Base-by-base conservation (phyloP, 2,888 invertebrate genomes). In the Nebria brevicollis region DNA sequence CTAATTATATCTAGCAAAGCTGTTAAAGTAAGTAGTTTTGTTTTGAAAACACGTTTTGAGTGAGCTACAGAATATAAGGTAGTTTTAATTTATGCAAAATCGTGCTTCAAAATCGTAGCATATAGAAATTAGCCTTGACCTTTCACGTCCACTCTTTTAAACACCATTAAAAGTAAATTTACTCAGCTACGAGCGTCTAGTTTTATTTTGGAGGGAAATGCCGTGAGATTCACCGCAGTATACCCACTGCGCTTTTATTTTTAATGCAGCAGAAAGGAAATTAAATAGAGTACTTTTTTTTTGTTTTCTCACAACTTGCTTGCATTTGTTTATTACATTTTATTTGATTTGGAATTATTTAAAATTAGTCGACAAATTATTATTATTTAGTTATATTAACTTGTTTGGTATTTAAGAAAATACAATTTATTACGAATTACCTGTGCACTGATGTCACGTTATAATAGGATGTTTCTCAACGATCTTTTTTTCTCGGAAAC, bases 101-200 rank as follows among this genome's bases (percentile, higher is more conserved):
- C 68, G 77, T 77, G 66, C 66, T 68, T 66, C 66, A 77, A 77
- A 68, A 68, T 77, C 54, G 20, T 68, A 77, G 20, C 68, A 77
- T 77, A 34, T 34, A 77, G 76, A 66, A 77, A 77, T 66, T 77
- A 77, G n/a, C 77, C 77, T 77, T 77, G 77, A 68, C 77, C 77
- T 76, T 77, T 77, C 66, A 66, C 20, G 65, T 77, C 68, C 66
- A 66, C 20, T 41, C 66, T 76, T 76, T 76, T 26, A 77, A 66
- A 77, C 77, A 41, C 54, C 42, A 77, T 77, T 77, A 77, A 77
- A 77, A 77, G 66, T 43, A 77, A 66, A 77, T 77, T 77, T 77
- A 66, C 75, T 70, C 5, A 4, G 70, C 70, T 11, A 54, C 13
- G 54, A 11, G 54, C 13, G 54, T 54, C 13, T 54, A 8, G 6